Evolutionary conservation across 1,140 invertebrate genomes (phyloP).

Genomic region (Drusus annulatus): DNA sequence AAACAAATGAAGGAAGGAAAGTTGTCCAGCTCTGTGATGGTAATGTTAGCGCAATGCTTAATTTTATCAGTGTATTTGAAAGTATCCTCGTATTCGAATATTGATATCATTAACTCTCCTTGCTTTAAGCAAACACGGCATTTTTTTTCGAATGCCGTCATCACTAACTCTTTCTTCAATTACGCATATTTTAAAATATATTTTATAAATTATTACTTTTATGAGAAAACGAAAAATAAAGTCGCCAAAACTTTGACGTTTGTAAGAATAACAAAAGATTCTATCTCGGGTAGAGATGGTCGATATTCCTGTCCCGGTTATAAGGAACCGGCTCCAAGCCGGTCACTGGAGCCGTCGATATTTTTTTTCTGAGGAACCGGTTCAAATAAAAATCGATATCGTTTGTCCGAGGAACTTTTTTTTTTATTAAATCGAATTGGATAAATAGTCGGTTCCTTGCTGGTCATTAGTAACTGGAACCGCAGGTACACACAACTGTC

Average conservation of each 20-base stretch:
- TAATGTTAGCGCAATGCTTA: slow-evolving; percentile 63
- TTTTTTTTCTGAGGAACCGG: too few species aligned
- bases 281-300: neutral
- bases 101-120: slow-evolving; percentile 60
- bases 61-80: slow-evolving; percentile 62
- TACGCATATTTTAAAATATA: too few species aligned
- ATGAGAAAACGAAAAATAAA: neutral
- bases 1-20: slow-evolving; percentile 61
- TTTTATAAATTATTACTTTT: too few species aligned
- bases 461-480: too few species aligned
- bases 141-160: slow-evolving; percentile 15
- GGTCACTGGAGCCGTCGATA: too few species aligned
- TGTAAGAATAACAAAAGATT: slow-evolving; percentile 15
- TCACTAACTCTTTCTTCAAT: neutral
- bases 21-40: slow-evolving; percentile 60
- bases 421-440: too few species aligned
- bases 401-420: too few species aligned
- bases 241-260: neutral
- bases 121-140: slow-evolving; percentile 64
- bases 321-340: too few species aligned
- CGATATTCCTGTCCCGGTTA: too few species aligned
- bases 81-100: slow-evolving; percentile 62
- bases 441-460: too few species aligned
- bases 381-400: too few species aligned
- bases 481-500: too few species aligned